Percentiles rank a stretch among this genome's conserved stretches.
Conservation (phyloP, 2,113 vertebrate genomes). For the Erinaceus europaeus region DNA sequence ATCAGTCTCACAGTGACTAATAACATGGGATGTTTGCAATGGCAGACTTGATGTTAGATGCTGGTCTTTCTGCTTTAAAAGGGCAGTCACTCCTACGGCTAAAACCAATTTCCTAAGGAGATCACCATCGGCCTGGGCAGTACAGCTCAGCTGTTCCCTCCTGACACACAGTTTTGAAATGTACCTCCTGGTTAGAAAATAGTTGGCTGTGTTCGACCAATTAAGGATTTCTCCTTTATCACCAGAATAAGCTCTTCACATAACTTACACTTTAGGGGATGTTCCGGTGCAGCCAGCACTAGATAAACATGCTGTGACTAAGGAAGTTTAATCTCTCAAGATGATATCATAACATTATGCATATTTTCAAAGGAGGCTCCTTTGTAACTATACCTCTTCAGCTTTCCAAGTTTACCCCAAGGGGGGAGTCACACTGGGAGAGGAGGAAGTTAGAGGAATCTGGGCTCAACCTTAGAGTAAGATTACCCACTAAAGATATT, state of each 20-base stretch:
- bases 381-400: conserved; percentile 6
- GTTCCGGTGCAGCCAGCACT: background rate
- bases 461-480: background rate
- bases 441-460: background rate
- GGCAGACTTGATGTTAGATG: conserved; percentile 10
- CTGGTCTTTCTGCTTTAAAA: conserved; percentile 30
- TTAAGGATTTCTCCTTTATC: conserved; percentile 73
- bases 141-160: conserved; percentile 8
- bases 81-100: conserved; percentile 37
- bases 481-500: background rate
- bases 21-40: background rate
- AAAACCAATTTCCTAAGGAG: conserved; percentile 64
- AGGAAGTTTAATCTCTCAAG: conserved; percentile 38
- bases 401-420: background rate
- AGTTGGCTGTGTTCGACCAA: conserved; percentile 70
- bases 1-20: conserved; percentile 34
- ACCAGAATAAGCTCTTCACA: conserved; percentile 56
- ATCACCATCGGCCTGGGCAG: conserved; percentile 20
- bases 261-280: conserved; percentile 28
- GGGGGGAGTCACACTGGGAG: too few relatives aligned
- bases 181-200: conserved; percentile 76
- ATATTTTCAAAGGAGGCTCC: background rate
- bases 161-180: conserved; percentile 70
- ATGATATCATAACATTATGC: background rate
- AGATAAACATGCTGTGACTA: background rate